Percentiles rank a stretch among this genome's conserved stretches.
phyloP scores from a whole-genome alignment of 1,140 invertebrate genomes.

The Dreissena rostriformis region DNA sequence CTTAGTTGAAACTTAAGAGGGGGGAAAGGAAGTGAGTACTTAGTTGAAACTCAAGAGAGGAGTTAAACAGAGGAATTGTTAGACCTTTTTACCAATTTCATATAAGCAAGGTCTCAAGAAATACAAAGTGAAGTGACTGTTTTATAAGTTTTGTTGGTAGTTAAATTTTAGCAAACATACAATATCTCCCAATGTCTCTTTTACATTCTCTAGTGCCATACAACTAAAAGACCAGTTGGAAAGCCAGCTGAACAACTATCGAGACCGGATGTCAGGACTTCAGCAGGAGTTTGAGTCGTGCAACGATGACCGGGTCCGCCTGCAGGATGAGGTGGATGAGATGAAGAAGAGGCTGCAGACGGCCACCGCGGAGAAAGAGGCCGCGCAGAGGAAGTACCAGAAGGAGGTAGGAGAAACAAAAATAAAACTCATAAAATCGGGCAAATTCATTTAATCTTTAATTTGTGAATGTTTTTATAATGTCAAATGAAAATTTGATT shows the following conservation, averaged over 20 bases:
- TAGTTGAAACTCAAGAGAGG: too few species aligned
- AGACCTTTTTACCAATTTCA: too few species aligned
- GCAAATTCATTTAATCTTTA: too few species aligned
- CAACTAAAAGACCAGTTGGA: constrained; percentile 69
- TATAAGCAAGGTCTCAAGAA: constrained; percentile 69
- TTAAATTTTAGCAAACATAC: too few species aligned
- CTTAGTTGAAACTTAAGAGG: too few species aligned
- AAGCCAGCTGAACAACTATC: constrained; percentile 66
- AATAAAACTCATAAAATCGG: too few species aligned
- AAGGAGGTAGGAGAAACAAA: constrained; percentile 77
- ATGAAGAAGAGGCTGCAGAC: constrained; percentile 70
- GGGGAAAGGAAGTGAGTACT: too few species aligned
- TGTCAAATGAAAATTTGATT: too few species aligned
- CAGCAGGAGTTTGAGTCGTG: constrained; percentile 74
- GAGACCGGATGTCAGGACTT: constrained; percentile 69
- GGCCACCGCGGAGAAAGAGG: constrained; percentile 75
- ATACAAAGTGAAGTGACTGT: constrained; percentile 74
- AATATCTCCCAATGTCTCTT: not conserved
- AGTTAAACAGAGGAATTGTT: too few species aligned
- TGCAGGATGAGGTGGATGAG: constrained; percentile 73
- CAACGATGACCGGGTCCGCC: constrained; percentile 72
- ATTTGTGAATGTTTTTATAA: too few species aligned
- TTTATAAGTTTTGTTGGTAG: too few species aligned
- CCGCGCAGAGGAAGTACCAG: constrained; percentile 72
- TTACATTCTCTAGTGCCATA: constrained; percentile 57